Evolutionary conservation across 2,113 vertebrate genomes (phyloP), one percentile per base, ranked within the genome.

Genomic region (Seriola dumerili): DNA sequence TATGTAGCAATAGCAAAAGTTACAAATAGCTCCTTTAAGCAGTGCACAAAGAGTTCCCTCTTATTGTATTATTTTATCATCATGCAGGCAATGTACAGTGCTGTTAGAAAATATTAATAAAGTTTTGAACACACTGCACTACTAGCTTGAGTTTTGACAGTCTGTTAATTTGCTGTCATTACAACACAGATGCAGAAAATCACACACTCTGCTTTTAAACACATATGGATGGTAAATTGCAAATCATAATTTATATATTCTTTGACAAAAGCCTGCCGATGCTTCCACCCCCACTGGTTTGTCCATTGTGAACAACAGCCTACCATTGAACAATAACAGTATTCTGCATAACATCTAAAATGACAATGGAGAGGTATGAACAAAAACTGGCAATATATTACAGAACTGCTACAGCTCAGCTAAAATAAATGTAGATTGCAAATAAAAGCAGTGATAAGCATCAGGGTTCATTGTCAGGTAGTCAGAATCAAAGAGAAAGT

Each of bases 401-500:
- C 40, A 42, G 40, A 42, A 3, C 42, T 12, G 55, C 38, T 17
- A 64, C 19, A n/a, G 19, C 4, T 13, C 57, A n/a, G n/a, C 14
- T 44, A 42, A 25, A 34, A 34, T 23, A 32, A 21, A 13, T n/a
- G 32, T n/a, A 50, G 17, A 52, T 9, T 2, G 50, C 50, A 54
- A 54, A 40, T 76, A 2, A 40, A 68, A 70, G 36, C 36, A 14
- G 14, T 10, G 40, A 46, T 25, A 69, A 40, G 64, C 70, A 62
- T 46, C 10, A 0, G 14, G 6, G 48, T 46, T 55, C 32, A 44
- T n/a, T 32, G 55, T 29, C 46, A 44, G 21, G 62, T 54, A n/a
- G 69, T 38, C 8, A 21, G 62, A 69, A 70, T 74, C 57, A 70
- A 38, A 70, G 69, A 44, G 38, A 65, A 23, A 23, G 3, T 3